Evolutionary conservation across 2,888 invertebrate genomes (phyloP), one percentile per base, ranked within the genome.

Genomic region (Drosophila subquinaria): DNA sequence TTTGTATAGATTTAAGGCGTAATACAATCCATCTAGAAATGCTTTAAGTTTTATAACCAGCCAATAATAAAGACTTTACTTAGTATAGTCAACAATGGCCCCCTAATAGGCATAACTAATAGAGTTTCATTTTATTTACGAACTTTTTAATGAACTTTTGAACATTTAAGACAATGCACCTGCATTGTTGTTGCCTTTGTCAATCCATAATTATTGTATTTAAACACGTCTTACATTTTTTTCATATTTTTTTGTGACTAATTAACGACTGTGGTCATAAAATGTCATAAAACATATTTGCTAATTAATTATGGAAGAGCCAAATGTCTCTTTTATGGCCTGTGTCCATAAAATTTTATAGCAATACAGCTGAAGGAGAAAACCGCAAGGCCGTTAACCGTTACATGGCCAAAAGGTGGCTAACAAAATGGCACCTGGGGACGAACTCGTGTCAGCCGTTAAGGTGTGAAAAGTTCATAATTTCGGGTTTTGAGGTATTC

Each of bases 281-380:
- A 81, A 60, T 60, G 30, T 40, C 67, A 73, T 82, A 69, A 72
- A 62, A 76, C 65, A 78, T 65, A 78, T 81, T 84, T 82, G 60
- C 74, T 82, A 82, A 82, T 84, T 84, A 77, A 77, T 84, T 84
- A 84, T 88, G 69, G 53, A 53, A 57, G 64, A 17, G 47, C 23
- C 51, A 60, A 66, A 50, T 69, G 56, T 69, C 53, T 66, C 62
- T 70, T 82, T 82, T 78, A 78, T 78, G 71, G 63, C 42, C 47
- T 9, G 53, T 6, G 60, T 43, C 66, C 69, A 82, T 82, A 73
- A 82, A 80, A 71, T 67, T 60, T 68, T 68, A 85, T 84, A 51
- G 62, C 69, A 55, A 20, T 69, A 60, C 70, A 81, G 81, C 64
- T 65, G 62, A 53, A 63, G 36, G 42, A 50, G 36, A 40, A 51